phyloP scores from a whole-genome alignment of 2,888 invertebrate genomes.

The Pyrochroa serraticornis region DNA sequence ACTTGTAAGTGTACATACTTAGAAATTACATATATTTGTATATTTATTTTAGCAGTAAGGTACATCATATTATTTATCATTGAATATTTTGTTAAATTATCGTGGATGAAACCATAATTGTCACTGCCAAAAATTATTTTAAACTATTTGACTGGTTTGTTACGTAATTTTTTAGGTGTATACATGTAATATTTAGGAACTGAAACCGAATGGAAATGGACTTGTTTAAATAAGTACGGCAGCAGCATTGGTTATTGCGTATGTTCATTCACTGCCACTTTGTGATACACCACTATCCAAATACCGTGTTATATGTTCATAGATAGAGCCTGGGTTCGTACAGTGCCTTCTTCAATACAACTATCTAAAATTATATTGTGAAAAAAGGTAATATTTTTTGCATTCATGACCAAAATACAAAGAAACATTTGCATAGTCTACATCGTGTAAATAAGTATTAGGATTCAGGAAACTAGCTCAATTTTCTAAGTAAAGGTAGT shows the following conservation, averaged over 20 bases:
- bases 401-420: slow-evolving; percentile 48
- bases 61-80: slow-evolving; percentile 12
- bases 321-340: slow-evolving; percentile 46
- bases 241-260: slow-evolving; percentile 19
- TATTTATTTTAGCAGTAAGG: slow-evolving; percentile 40
- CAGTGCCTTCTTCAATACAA: slow-evolving; percentile 52
- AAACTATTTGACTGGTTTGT: slow-evolving; percentile 15
- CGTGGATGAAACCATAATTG: slow-evolving; percentile 22
- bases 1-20: slow-evolving; percentile 40
- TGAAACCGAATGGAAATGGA: background rate
- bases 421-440: slow-evolving; percentile 33
- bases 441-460: slow-evolving; percentile 37
- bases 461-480: slow-evolving; percentile 47
- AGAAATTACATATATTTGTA: slow-evolving; percentile 39
- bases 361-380: slow-evolving; percentile 41
- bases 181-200: slow-evolving; percentile 4
- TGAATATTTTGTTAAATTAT: slow-evolving; percentile 6
- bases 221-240: background rate
- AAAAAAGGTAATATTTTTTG: slow-evolving; percentile 50
- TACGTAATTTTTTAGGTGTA: slow-evolving; percentile 21
- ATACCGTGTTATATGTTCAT: slow-evolving; percentile 44
- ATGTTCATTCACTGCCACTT: slow-evolving; percentile 47
- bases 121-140: slow-evolving; percentile 28
- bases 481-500: slow-evolving; percentile 43
- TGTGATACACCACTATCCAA: slow-evolving; percentile 53